Conservation (phyloP, 2,888 invertebrate genomes). For the Pomacea canaliculata region DNA sequence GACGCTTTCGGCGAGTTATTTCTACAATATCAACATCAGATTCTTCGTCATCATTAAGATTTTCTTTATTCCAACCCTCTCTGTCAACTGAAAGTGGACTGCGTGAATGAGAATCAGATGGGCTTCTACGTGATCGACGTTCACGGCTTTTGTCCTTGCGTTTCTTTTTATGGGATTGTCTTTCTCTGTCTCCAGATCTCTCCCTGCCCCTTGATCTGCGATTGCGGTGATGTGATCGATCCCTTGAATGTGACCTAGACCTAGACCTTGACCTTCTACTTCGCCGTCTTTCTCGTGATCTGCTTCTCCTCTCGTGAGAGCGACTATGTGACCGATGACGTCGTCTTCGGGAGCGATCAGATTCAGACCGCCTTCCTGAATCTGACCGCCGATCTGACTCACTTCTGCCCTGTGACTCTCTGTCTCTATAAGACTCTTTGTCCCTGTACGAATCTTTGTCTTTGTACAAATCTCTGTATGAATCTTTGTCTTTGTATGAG, state of each 20-base stretch:
- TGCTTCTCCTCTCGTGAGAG: constrained; percentile 29
- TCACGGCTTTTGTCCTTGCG: constrained; percentile 21
- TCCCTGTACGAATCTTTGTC: constrained; percentile 53
- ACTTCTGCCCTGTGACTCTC: constrained; percentile 69
- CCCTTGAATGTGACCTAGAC: constrained; percentile 45
- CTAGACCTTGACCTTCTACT: constrained; percentile 43
- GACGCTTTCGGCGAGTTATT: neutral
- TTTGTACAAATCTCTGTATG: constrained; percentile 34
- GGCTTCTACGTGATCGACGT: constrained; percentile 14
- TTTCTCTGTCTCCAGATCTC: constrained; percentile 24
- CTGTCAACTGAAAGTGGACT: constrained; percentile 4
- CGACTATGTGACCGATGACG: constrained; percentile 18
- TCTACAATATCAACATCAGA: neutral
- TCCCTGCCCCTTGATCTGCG: constrained; percentile 24
- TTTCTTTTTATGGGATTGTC: constrained; percentile 23
- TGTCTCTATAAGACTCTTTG: constrained; percentile 41
- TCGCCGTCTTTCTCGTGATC: constrained; percentile 42
- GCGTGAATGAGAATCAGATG: constrained; percentile 7
- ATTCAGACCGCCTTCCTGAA: constrained; percentile 15
- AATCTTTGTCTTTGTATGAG: constrained; percentile 69
- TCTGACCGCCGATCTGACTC: constrained; percentile 19
- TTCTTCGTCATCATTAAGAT: neutral
- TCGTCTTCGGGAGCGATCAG: constrained; percentile 18
- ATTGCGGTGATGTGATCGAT: constrained; percentile 4
- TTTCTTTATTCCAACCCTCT: constrained; percentile 21